These are phyloP conservation scores for Netelia fuscicornis DNA, from an alignment of 2,888 invertebrate species.

Conservation along the genomic window DNA sequence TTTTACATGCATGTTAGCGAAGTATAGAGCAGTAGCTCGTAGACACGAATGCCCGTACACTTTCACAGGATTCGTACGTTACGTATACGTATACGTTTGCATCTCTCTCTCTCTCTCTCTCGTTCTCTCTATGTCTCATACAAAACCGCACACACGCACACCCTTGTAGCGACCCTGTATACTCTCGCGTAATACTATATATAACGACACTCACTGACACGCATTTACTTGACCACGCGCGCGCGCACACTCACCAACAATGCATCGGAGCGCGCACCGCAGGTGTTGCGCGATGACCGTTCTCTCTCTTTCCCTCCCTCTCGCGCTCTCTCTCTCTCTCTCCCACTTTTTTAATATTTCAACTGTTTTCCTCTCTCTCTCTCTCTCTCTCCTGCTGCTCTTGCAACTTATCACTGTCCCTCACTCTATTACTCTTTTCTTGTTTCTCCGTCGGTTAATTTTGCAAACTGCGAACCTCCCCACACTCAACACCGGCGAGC, in stretches of 20 bases:
- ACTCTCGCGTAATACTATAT: constrained; percentile 54
- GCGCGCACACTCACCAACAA: constrained; percentile 78
- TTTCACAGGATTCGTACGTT: neutral
- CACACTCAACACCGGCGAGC: constrained; percentile 62
- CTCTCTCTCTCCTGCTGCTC: constrained; percentile 32
- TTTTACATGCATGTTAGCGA: neutral
- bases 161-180: constrained; percentile 57
- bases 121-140: constrained; percentile 1
- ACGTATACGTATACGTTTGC: neutral
- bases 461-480: constrained; percentile 61
- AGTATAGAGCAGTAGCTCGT: neutral
- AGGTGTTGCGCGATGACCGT: constrained; percentile 75
- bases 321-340: constrained; percentile 39
- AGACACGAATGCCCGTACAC: constrained; percentile 16
- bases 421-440: constrained; percentile 30
- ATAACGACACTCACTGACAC: constrained; percentile 56
- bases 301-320: constrained; percentile 39
- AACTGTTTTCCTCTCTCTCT: constrained; percentile 48
- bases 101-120: constrained; percentile 12
- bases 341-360: constrained; percentile 42
- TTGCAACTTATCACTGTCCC: constrained; percentile 36
- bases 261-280: constrained; percentile 78
- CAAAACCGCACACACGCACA: constrained; percentile 26
- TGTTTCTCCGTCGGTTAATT: constrained; percentile 45
- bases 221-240: constrained; percentile 60